phyloP scores from a whole-genome alignment of 2,888 invertebrate genomes.

The Microdon myrmicae region DNA sequence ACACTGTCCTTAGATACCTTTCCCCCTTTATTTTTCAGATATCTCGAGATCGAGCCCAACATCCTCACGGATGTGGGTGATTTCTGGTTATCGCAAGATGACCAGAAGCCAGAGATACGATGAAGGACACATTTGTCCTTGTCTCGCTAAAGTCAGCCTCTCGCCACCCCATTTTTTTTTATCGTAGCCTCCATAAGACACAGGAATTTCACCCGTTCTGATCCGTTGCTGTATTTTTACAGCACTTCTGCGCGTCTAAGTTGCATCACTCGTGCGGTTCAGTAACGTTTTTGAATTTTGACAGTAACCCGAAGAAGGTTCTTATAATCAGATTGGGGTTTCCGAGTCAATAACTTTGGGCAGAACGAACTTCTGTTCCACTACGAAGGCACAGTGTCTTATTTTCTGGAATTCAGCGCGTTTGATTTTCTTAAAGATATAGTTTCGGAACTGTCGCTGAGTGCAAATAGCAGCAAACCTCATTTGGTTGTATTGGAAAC shows the following conservation, averaged over 20 bases:
- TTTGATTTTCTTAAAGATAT: constrained; percentile 52
- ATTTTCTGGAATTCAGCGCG: constrained; percentile 32
- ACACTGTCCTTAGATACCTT: too few species aligned
- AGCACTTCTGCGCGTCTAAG: constrained; percentile 38
- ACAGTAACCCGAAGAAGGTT: constrained; percentile 53
- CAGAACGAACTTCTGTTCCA: constrained; percentile 58
- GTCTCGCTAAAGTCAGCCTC: too few species aligned
- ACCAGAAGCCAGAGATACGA: too few species aligned
- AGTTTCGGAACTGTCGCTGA: constrained; percentile 64
- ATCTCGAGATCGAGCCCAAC: too few species aligned
- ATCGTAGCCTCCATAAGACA: too few species aligned
- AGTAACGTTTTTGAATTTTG: constrained; percentile 66
- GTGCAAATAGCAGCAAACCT: constrained; percentile 59
- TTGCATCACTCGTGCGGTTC: constrained; percentile 57
- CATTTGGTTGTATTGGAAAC: constrained; percentile 54
- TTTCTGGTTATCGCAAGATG: too few species aligned
- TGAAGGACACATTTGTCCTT: too few species aligned
- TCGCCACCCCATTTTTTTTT: too few species aligned
- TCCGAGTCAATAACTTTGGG: constrained; percentile 54
- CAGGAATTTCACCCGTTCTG: constrained; percentile 52
- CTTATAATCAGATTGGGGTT: constrained; percentile 53
- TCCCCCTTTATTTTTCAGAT: too few species aligned
- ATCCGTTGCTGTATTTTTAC: constrained; percentile 61
- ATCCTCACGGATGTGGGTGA: too few species aligned
- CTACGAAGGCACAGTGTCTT: constrained; percentile 31